A percentile compares a stretch with the other conserved stretches of the same genome.
phyloP scores from a whole-genome alignment of 1,140 invertebrate genomes.

The Pseudachorutes palmiensis region DNA sequence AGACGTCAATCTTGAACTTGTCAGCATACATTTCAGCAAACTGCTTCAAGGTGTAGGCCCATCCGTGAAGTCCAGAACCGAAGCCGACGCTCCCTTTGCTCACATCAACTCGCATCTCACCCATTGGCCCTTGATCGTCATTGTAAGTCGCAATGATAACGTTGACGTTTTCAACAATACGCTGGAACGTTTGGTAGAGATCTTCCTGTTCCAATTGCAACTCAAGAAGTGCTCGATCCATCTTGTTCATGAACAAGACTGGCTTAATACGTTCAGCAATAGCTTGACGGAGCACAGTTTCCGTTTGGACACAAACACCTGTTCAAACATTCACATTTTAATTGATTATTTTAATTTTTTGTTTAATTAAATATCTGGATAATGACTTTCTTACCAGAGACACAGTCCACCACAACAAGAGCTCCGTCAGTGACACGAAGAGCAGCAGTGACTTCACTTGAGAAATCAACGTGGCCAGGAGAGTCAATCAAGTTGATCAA shows the following conservation, averaged over 20 bases:
- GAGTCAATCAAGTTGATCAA: conserved; percentile 99
- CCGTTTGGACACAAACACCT: conserved; percentile 99
- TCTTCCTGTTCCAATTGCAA: conserved; percentile 92
- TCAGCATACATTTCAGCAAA: conserved; percentile 98
- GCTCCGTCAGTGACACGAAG: conserved; percentile 98
- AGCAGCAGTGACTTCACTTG: conserved; percentile 96
- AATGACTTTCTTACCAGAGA: conserved; percentile 89
- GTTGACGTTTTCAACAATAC: conserved; percentile 99
- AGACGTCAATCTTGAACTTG: conserved; percentile 96
- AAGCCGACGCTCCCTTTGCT: conserved; percentile 98
- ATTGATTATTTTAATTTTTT: too few relatives aligned
- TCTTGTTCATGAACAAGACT: conserved; percentile 99
- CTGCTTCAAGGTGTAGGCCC: conserved; percentile 99
- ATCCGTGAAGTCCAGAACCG: conserved; percentile 97
- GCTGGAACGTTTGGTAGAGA: conserved; percentile 98
- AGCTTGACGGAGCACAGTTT: conserved; percentile 96
- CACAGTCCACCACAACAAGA: conserved; percentile 98
- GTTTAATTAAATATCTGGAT: too few relatives aligned
- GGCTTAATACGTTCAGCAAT: conserved; percentile 99
- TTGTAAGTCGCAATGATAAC: conserved; percentile 99
- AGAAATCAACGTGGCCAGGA: conserved; percentile 99
- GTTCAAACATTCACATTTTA: conserved; percentile 18
- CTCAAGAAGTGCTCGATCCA: conserved; percentile 95
- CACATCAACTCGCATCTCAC: conserved; percentile 92
- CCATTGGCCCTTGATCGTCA: conserved; percentile 96